Conservation (phyloP, 2,888 invertebrate species). For the Drosophila mercatorum region DNA sequence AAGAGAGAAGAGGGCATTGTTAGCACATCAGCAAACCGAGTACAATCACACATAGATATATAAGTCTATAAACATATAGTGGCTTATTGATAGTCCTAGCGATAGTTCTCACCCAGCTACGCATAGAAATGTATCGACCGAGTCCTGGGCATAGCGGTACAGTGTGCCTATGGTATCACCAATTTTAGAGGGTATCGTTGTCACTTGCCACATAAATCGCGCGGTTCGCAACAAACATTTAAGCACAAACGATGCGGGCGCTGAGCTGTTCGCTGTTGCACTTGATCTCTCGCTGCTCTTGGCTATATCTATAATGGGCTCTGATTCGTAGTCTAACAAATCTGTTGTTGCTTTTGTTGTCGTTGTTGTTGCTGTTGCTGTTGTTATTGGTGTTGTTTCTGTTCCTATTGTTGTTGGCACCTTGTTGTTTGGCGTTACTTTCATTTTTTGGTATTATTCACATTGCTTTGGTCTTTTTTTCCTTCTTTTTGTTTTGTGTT, state of each 20-base stretch:
- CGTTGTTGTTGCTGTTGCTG: not conserved
- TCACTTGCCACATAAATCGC: conserved; percentile 84
- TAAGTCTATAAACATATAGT: not conserved
- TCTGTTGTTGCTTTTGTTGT: not conserved
- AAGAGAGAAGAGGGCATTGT: conserved; percentile 19
- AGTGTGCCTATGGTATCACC: conserved; percentile 84
- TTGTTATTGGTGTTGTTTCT: conserved; percentile 9
- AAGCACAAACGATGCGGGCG: conserved; percentile 79
- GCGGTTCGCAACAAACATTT: conserved; percentile 83
- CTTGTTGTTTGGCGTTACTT: conserved; percentile 65
- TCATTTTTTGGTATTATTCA: conserved; percentile 69
- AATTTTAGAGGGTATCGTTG: conserved; percentile 84
- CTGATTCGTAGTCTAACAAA: conserved; percentile 7
- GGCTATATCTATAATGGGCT: conserved; percentile 8
- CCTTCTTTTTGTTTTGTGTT: not conserved
- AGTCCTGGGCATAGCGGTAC: conserved; percentile 85
- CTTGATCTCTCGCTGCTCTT: conserved; percentile 16
- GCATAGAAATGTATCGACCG: conserved; percentile 85
- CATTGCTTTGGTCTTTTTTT: conserved; percentile 48
- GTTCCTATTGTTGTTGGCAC: conserved; percentile 43
- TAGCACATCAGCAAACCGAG: conserved; percentile 14
- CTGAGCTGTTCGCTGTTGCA: conserved; percentile 19
- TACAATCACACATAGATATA: not conserved
- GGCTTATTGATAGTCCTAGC: not conserved
- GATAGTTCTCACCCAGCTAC: conserved; percentile 84